Evolutionary conservation across 1,140 invertebrate species (phyloP), one percentile per base, ranked within the genome.

Genomic region (Aphidius ervi): DNA sequence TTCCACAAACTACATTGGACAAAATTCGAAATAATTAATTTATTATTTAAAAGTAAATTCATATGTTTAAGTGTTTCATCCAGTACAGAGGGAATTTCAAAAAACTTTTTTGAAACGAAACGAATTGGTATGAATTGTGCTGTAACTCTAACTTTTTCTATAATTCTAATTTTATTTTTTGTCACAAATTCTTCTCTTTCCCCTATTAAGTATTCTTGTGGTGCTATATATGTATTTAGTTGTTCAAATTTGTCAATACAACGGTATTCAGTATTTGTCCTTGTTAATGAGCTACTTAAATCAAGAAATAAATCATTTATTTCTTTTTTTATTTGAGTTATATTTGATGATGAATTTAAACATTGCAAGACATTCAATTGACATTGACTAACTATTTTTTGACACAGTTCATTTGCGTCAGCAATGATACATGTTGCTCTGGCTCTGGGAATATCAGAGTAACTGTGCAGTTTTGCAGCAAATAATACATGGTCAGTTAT

Each of bases 1-100:
- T 63, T 62, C 70, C 70, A 72, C 20, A 70, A 67, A 10, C 57
- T 40, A 16, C 66, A 69, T 50, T 73, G 66, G 8, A 70, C 46
- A 61, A 71, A 65, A 63, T 70, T 71, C 41, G 23, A 46, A 52
- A 63, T 39, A 49, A 47, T 56, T 6, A 20, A 5, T 23, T 50
- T 9, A 23, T 16, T 5, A 31, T 50, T 31, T 50, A 5, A 16
- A 16, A 50, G 31, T 23, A 1, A 23, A 10, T 50, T 20, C 5
- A 50, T 23, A 50, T 50, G 4, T 3, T 16, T 23, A 3, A 50
- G 9, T 5, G 48, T 50, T 23, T 50, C 16, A 23, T 50, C 5
- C 1, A 23, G 23, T 9, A 50, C 7, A 6, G 5, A 16, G 3
- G n/a, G 16, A 2, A 50, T 50, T 31, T 50, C 48, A 9, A 50